These are phyloP conservation scores for Eueides isabella DNA, from an alignment of 1,140 invertebrate genomes.

Conservation along the genomic window DNA sequence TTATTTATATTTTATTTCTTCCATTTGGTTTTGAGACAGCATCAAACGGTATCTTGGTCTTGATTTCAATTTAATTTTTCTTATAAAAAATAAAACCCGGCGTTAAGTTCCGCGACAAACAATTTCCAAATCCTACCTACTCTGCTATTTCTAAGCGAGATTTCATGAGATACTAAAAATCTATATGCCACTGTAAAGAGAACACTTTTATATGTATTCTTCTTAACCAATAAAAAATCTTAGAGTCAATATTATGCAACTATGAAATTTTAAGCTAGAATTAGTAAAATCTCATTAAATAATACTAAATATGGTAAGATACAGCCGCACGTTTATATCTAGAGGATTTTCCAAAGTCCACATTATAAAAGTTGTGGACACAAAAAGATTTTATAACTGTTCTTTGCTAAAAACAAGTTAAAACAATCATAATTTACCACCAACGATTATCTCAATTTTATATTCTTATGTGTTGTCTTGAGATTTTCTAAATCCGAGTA, in stretches of 20 bases:
- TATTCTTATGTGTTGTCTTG: not conserved
- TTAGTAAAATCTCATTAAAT: not conserved
- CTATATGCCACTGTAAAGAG: too few relatives aligned
- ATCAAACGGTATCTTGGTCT: too few relatives aligned
- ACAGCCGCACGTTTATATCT: not conserved
- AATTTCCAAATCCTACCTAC: too few relatives aligned
- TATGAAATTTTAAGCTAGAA: not conserved
- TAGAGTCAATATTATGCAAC: not conserved
- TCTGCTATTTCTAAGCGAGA: too few relatives aligned
- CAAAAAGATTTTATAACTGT: not conserved
- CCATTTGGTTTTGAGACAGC: too few relatives aligned
- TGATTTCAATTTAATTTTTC: too few relatives aligned
- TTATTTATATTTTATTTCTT: slow-evolving; percentile 47
- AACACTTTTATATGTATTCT: not conserved
- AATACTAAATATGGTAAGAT: not conserved
- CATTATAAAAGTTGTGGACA: not conserved
- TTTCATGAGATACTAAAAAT: not conserved
- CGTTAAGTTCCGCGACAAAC: too few relatives aligned
- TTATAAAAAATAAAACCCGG: too few relatives aligned
- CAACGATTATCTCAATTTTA: not conserved
- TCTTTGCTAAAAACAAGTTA: not conserved
- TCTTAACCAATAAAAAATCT: too few relatives aligned
- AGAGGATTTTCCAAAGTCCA: not conserved
- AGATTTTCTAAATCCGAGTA: not conserved
- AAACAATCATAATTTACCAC: not conserved